phyloP scores from a whole-genome alignment of 2,797 vertebrate genomes.

The Sebastes variabilis region DNA sequence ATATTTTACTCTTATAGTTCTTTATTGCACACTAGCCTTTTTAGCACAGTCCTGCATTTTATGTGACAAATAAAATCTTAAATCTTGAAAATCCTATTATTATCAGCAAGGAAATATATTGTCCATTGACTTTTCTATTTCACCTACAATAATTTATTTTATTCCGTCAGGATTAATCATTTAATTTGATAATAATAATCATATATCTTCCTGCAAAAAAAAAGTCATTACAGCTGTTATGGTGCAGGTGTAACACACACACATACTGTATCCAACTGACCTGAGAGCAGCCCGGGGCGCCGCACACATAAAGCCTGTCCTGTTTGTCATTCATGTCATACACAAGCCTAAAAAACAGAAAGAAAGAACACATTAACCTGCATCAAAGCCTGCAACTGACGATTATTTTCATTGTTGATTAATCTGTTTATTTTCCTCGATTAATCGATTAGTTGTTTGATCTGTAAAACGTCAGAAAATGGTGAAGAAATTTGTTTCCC shows the following conservation, averaged over 20 bases:
- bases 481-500: too few species aligned
- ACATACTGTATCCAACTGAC: constrained; percentile 80
- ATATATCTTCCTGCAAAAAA: background rate
- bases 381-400: background rate
- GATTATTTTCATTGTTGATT: too few species aligned
- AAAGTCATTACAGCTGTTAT: background rate
- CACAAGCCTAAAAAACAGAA: constrained; percentile 82
- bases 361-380: constrained; percentile 32
- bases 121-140: background rate
- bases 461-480: too few species aligned
- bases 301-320: constrained; percentile 95
- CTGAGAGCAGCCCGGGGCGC: constrained; percentile 96
- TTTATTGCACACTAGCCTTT: background rate
- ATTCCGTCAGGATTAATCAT: background rate
- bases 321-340: constrained; percentile 98
- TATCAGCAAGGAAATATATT: background rate
- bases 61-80: background rate
- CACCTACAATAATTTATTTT: background rate
- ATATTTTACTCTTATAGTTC: background rate
- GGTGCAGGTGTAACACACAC: background rate
- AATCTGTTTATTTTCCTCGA: too few species aligned
- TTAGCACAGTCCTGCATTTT: background rate
- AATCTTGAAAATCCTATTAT: background rate
- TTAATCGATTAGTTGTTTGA: too few species aligned
- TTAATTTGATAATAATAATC: background rate